phyloP scores from a whole-genome alignment of 2,797 vertebrate species.

The Eospalax fontanierii region DNA sequence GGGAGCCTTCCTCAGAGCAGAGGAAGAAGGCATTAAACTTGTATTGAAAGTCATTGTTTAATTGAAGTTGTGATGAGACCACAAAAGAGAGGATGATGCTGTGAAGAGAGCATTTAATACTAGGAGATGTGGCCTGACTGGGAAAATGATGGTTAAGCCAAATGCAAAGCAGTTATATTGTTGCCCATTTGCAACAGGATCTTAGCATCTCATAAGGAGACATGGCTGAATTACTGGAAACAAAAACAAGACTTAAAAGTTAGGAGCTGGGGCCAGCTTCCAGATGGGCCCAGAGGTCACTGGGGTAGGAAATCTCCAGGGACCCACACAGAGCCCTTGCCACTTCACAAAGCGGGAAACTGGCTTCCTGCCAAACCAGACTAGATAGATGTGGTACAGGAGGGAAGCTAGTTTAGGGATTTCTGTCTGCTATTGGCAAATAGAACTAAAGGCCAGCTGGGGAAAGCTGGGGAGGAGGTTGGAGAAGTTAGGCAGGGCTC shows the following conservation, averaged over 20 bases:
- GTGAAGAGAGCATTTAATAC: background rate
- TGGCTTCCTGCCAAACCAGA: background rate
- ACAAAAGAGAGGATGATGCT: background rate
- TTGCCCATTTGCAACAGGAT: background rate
- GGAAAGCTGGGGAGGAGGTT: constrained; percentile 61
- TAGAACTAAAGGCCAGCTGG: constrained; percentile 71
- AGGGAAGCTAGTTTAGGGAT: constrained; percentile 15
- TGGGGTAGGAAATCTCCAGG: background rate
- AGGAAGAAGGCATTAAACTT: constrained; percentile 31
- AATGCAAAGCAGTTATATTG: constrained; percentile 14
- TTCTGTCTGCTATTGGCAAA: constrained; percentile 34
- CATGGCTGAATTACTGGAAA: background rate
- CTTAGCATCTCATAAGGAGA: background rate
- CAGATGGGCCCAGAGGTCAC: background rate
- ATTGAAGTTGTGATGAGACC: constrained; percentile 10
- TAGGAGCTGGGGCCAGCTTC: background rate
- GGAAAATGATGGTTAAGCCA: background rate
- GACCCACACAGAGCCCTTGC: background rate
- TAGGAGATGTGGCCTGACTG: background rate
- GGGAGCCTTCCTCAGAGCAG: background rate
- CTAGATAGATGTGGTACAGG: background rate
- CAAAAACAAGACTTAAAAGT: constrained; percentile 16
- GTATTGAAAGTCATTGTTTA: constrained; percentile 27
- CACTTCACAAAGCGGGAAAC: background rate
- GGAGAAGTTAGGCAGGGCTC: constrained; percentile 2